A percentile compares a stretch with the other conserved stretches of the same genome.
These are phyloP conservation scores for Epizoanthus rinbou DNA, from an alignment of 92 coral and sea anemone genomes.

Conservation along the genomic window DNA sequence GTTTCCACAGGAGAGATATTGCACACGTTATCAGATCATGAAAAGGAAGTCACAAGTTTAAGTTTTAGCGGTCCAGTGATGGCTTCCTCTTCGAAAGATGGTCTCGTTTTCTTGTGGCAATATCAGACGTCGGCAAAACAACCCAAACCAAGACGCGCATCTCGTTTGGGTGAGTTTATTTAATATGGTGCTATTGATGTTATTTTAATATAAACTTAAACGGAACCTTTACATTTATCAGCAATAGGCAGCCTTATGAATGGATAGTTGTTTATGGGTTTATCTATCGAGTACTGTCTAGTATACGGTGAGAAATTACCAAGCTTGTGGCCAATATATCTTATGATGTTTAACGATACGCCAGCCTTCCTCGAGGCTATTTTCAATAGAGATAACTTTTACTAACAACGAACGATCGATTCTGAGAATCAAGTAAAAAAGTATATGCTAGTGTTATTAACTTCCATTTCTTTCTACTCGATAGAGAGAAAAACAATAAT, in stretches of 20 bases:
- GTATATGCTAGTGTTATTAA: not conserved
- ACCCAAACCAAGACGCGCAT: constrained; percentile 67
- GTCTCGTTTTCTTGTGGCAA: constrained; percentile 84
- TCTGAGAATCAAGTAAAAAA: not conserved
- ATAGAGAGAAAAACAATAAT: too few relatives aligned
- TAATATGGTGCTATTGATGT: not conserved
- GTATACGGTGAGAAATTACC: not conserved
- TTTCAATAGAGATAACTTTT: not conserved
- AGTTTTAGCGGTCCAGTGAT: constrained; percentile 67
- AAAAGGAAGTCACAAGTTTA: constrained; percentile 79
- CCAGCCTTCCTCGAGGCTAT: not conserved
- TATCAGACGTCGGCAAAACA: constrained; percentile 62
- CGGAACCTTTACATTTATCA: not conserved
- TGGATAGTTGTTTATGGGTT: not conserved
- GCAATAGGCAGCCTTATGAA: not conserved
- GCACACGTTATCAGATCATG: constrained; percentile 73
- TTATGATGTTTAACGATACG: not conserved
- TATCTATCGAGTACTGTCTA: not conserved
- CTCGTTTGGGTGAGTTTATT: constrained; percentile 81
- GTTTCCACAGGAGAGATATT: constrained; percentile 72
- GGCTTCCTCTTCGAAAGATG: constrained; percentile 87
- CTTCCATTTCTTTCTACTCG: not conserved
- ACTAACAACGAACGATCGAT: not conserved
- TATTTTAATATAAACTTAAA: too few relatives aligned
- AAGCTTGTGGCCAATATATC: not conserved